Evolutionary conservation across 2,797 vertebrate species (phyloP).

Genomic region (Cossypha caffra): DNA sequence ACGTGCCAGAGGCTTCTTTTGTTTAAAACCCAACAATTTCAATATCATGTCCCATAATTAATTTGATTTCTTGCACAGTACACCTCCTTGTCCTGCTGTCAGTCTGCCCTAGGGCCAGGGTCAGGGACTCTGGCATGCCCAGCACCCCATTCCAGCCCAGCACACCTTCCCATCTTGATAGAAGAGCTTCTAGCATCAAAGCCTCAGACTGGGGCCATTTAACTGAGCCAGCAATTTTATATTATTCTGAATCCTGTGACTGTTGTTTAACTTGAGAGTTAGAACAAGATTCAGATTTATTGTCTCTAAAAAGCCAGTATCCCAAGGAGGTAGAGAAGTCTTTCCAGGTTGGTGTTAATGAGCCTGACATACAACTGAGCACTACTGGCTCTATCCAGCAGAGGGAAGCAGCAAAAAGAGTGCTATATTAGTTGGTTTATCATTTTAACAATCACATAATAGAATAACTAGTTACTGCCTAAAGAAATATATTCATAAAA

Average conservation of each 20-base stretch:
- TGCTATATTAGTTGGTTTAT: neutral
- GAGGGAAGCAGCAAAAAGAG: slow-evolving; percentile 59
- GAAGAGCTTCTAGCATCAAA: neutral
- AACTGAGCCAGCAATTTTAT: neutral
- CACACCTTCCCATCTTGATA: fast-evolving
- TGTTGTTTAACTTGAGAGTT: neutral
- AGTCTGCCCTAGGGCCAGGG: neutral
- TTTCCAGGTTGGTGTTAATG: neutral
- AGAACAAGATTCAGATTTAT: neutral
- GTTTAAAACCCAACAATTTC: neutral
- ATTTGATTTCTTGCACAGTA: neutral
- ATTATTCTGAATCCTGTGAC: neutral
- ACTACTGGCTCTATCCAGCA: slow-evolving; percentile 49
- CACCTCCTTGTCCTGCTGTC: neutral
- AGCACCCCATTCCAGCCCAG: neutral
- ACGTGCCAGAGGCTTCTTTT: neutral
- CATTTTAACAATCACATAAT: neutral
- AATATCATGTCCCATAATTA: neutral
- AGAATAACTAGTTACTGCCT: neutral
- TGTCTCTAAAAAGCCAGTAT: neutral
- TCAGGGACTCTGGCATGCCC: neutral
- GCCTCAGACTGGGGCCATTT: neutral
- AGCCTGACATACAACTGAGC: neutral
- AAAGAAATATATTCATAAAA: neutral
- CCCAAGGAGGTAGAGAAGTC: neutral